These are phyloP conservation scores for Cerastis leucographa DNA, from an alignment of 2,888 invertebrate species.

Conservation along the genomic window DNA sequence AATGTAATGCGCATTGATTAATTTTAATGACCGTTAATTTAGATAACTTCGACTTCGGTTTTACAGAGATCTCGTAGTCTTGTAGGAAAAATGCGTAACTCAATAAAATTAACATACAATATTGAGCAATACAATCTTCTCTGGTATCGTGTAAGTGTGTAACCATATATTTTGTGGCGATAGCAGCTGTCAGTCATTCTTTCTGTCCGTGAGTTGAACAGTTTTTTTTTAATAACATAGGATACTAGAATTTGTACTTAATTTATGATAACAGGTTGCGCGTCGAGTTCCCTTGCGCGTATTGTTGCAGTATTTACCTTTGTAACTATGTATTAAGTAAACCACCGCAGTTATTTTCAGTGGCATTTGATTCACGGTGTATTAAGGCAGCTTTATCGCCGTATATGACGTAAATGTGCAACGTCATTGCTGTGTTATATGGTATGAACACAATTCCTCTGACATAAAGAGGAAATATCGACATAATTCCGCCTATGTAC, in stretches of 20 bases:
- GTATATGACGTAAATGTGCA: neutral
- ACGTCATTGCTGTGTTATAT: neutral
- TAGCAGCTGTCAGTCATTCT: neutral
- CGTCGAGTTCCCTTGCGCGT: neutral
- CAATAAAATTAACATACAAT: neutral
- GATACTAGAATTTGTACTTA: neutral
- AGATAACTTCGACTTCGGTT: neutral
- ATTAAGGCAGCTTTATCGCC: neutral
- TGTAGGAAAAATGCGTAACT: neutral
- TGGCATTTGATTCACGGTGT: neutral
- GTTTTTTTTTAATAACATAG: neutral
- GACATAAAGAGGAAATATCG: neutral
- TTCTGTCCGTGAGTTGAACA: neutral
- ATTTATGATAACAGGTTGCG: neutral
- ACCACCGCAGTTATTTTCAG: neutral
- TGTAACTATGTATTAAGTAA: conserved; percentile 6
- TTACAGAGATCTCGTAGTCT: neutral
- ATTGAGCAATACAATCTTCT: neutral
- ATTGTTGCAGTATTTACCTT: neutral
- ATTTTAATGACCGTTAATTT: neutral
- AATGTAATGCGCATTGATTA: conserved; percentile 11
- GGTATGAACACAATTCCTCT: neutral
- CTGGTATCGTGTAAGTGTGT: too few relatives aligned
- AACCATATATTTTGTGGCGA: neutral
- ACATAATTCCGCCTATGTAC: too few relatives aligned